Base-by-base conservation (phyloP, 2,113 vertebrate species). In the Phrynocephalus versicolor region DNA sequence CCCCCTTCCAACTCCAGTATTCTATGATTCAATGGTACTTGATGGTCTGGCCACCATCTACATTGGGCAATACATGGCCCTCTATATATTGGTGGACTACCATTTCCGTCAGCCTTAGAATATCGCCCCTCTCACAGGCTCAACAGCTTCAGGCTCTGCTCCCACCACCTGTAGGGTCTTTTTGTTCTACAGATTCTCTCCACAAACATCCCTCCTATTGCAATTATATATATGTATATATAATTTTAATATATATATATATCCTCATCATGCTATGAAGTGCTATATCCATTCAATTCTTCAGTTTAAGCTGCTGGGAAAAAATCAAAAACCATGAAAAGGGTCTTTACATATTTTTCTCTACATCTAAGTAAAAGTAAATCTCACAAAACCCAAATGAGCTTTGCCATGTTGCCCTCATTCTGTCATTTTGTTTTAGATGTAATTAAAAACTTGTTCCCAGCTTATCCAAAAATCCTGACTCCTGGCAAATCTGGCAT, bases 381-480 rank as follows among this genome's bases (percentile, higher is more conserved):
- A 37, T 81, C 45, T 51, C 77, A 84, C 37, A 88, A 84, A 89
- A 81, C 62, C 37, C 77, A 67, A 78, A 80, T 25, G 77, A 74
- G 35, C 33, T 80, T 74, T 73, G 41, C 71, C 39, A n/a, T 57
- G 74, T 39, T 74, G 86, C 60, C 45, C 76, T 80, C 60, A 84
- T 79, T 88, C 82, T 88, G 41, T 79, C 41, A 73, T 84, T 79
- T 57, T 88, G 13, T 79, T 84, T 78, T 55, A 79, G 70, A 67
- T 69, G 35, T 79, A 75, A 67, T 84, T 74, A 84, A 35, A 67
- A 80, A 58, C 60, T 74, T 74, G 57, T 79, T 65, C 39, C 60
- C 80, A 75, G 69, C 77, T 82, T 83, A 74, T 80, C 27, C 30
- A 72, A 83, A 83, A 83, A 55, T 35, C 58, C 81, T 83, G 75